A percentile compares a stretch with the other conserved stretches of the same genome.
Conservation (phyloP, 2,888 invertebrate species). For the Onchidella celtica region DNA sequence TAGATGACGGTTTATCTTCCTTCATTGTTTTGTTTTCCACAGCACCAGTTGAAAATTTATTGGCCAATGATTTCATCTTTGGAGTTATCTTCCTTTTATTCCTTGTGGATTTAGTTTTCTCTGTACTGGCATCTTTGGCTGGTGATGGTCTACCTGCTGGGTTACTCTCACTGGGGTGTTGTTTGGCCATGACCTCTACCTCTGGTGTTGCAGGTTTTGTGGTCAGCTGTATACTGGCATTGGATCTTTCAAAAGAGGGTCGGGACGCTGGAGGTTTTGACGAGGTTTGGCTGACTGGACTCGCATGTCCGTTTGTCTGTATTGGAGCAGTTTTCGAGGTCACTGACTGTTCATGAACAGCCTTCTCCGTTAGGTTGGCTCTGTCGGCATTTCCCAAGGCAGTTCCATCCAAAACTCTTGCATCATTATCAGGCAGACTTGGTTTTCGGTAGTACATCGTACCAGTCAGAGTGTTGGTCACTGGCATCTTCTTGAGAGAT, state of each 20-base stretch:
- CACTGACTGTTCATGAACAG: background rate
- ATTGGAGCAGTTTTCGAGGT: too few relatives aligned
- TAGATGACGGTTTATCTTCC: too few relatives aligned
- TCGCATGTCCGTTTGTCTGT: too few relatives aligned
- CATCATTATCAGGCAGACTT: constrained; percentile 57
- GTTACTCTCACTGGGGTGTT: background rate
- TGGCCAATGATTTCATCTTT: background rate
- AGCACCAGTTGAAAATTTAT: background rate
- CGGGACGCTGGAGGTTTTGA: background rate
- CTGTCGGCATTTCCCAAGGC: constrained; percentile 30
- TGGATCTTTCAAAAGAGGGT: constrained; percentile 19
- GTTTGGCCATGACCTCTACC: background rate
- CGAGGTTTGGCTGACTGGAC: too few relatives aligned
- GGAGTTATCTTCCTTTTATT: background rate
- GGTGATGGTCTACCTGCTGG: too few relatives aligned
- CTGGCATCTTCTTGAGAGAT: constrained; percentile 53
- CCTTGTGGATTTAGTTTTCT: background rate
- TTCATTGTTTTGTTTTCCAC: background rate
- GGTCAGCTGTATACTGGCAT: constrained; percentile 3
- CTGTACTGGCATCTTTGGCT: too few relatives aligned
- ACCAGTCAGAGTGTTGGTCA: constrained; percentile 53
- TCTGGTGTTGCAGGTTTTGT: background rate
- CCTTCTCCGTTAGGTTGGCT: constrained; percentile 17
- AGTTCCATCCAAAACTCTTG: too few relatives aligned
- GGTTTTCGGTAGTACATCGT: constrained; percentile 68